Base-by-base conservation (phyloP, 2,113 vertebrate species). In the Bufo bufo region DNA sequence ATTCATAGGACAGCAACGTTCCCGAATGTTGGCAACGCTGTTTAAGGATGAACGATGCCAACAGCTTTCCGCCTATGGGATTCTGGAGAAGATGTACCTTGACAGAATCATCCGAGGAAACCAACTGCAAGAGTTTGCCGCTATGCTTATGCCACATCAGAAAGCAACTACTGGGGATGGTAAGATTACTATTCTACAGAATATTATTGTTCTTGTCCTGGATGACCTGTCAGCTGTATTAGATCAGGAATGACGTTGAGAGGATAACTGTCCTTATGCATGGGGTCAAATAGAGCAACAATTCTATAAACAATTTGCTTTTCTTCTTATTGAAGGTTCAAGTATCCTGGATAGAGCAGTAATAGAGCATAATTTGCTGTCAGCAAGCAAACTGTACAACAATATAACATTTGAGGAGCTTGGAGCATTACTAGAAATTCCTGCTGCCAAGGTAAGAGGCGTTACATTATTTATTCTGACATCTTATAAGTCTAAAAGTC, bases 321-420 rank as follows among this genome's bases (percentile, higher is more conserved):
- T 6, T 59, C 52, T 54, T 54, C 10, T 47, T 49, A 47, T 0
- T 49, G 69, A 91, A 99, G 98, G 98, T 92, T 99, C 98, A 82
- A 99, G 98, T 93, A 99, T 99, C 90, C 93, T 99, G 50, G 98
- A 99, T 94, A 95, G 98, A 96, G 98, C 98, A 56, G 98, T 99
- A 89, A 99, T 99, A 90, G 98, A 99, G 88, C 98, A 99, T 94
- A 99, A 99, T 91, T 95, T 99, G 45, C 91, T 99, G 14, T 99
- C 98, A 89, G 98, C 98, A 6, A 99, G 98, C 94, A 99, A 99
- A 93, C 97, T 99, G 45, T 99, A 99, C 94, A 99, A 99, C 93
- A 99, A 99, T 92, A 99, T 99, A 90, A 99, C 98, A 0, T 99
- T 99, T 91, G 98, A 99, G 94, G 98, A 99, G 91, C 95, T 99